Evolutionary conservation across 2,888 invertebrate genomes (phyloP).

Genomic region (Heliconius cydno): DNA sequence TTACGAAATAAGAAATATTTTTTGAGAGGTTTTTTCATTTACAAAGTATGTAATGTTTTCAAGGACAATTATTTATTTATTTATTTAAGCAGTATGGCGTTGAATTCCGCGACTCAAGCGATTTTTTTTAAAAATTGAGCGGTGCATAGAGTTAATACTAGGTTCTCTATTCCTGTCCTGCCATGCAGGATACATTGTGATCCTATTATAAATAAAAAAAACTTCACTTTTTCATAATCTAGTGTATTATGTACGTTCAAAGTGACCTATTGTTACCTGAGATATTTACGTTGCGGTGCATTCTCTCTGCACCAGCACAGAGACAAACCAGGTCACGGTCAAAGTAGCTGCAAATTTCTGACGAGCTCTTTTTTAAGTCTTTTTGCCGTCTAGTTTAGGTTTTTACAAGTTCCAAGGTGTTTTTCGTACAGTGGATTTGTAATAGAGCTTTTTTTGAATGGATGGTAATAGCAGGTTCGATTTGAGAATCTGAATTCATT

Average conservation of each 20-base stretch:
- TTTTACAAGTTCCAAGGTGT: not conserved
- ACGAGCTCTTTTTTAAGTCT: not conserved
- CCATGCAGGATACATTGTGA: not conserved
- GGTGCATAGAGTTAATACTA: not conserved
- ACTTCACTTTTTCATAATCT: no score
- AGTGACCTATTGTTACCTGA: conserved; percentile 21
- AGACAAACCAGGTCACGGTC: conserved; percentile 19
- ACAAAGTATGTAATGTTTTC: no score
- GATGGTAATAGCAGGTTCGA: no score
- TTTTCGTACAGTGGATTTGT: not conserved
- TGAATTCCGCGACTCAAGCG: no score
- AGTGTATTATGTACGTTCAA: conserved; percentile 5
- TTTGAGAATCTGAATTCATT: no score
- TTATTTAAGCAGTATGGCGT: no score
- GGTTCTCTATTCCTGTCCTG: not conserved
- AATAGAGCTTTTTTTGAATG: not conserved
- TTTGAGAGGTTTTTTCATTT: no score
- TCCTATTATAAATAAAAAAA: not conserved
- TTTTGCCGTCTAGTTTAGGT: not conserved
- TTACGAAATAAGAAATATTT: no score
- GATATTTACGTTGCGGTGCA: conserved; percentile 23
- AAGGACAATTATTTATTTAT: no score
- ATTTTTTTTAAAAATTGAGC: no score
- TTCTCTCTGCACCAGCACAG: conserved; percentile 7
- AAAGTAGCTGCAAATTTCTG: conserved; percentile 10